Evolutionary conservation across 2,797 vertebrate genomes (phyloP).

Genomic region (Steatocranus sp.): DNA sequence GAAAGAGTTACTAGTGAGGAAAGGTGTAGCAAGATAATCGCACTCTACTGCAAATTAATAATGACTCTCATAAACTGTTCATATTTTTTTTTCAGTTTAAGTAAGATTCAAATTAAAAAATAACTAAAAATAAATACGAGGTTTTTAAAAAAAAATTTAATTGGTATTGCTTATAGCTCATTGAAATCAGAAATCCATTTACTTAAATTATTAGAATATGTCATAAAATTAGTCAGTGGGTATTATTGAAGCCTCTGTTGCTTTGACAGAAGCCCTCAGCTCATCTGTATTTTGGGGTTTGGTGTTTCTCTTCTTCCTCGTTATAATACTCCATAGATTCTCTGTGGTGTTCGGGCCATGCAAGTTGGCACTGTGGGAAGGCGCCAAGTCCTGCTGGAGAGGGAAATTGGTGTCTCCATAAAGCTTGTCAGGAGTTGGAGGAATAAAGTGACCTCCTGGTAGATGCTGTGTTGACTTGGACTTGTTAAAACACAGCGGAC

Average conservation of each 20-base stretch:
- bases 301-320: neutral
- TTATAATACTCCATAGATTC: neutral
- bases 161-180: too few relatives aligned
- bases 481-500: neutral
- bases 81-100: neutral
- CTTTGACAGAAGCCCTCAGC: neutral
- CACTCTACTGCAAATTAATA: neutral
- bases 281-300: neutral
- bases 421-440: neutral
- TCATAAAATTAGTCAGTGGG: neutral
- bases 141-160: neutral
- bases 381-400: neutral
- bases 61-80: neutral
- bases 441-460: neutral
- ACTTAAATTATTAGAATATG: neutral
- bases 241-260: neutral
- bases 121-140: neutral
- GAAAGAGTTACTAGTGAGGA: neutral
- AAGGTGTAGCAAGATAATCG: accelerated
- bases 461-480: neutral
- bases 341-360: neutral
- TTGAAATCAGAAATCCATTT: too few relatives aligned
- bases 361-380: neutral
- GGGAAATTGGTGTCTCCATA: neutral
- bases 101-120: neutral